Conservation (phyloP, 2,113 vertebrate species). For the Panthera uncia region DNA sequence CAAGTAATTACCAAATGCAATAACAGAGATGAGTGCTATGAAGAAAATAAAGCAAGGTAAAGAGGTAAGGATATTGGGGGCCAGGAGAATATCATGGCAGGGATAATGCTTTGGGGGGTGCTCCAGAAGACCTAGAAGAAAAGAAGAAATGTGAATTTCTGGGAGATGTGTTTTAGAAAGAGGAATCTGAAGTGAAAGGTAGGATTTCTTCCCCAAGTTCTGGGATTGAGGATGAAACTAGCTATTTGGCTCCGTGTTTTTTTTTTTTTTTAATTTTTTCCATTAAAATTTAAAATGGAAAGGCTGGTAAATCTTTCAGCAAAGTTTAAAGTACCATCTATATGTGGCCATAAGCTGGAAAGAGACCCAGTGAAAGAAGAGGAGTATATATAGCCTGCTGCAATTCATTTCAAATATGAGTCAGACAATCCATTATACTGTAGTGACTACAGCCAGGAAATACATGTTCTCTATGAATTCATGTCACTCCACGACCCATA, state of each 20-base stretch:
- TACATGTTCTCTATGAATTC: constrained; percentile 1
- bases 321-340: background rate
- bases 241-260: background rate
- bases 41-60: background rate
- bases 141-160: background rate
- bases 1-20: background rate
- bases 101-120: background rate
- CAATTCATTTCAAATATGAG: constrained; percentile 33
- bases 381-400: background rate
- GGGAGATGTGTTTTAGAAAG: background rate
- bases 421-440: background rate
- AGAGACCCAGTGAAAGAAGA: background rate
- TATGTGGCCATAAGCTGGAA: background rate
- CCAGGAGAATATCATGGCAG: background rate
- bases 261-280: background rate
- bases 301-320: constrained; percentile 1
- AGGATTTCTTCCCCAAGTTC: background rate
- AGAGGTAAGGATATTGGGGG: background rate
- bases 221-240: background rate
- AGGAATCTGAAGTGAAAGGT: background rate
- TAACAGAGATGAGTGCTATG: background rate
- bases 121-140: background rate
- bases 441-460: constrained; percentile 43
- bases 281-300: constrained; percentile 48
- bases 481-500: background rate